Evolutionary conservation across 92 coral and sea anemone species (phyloP), one percentile per base, ranked within the genome.

Genomic region (Anthopleura xanthogrammica): DNA sequence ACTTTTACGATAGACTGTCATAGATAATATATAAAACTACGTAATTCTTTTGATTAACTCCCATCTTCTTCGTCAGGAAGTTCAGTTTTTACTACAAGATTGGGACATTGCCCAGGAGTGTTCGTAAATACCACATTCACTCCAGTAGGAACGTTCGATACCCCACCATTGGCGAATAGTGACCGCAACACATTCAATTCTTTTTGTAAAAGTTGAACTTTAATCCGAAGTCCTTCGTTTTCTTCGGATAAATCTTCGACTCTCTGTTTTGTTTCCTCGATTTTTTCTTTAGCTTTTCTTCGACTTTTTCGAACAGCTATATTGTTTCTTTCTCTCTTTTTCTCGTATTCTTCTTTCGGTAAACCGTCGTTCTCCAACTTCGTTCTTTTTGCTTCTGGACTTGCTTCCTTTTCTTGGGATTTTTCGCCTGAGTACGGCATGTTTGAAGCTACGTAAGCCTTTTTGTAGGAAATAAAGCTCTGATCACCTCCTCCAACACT

Each of bases 261-360:
- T 68, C 99, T 90, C 76, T 77, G 87, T 54, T 88, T 84, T 36
- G 99, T 97, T 82, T 97, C 99, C 60, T 97, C 98, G 85, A 97
- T 97, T 78, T 90, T 89, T 80, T 90, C 93, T 79, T 94, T 97
- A 12, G 99, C 98, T 77, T 97, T 97, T 83, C 90, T 95, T 24
- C 99, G 97, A 88, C 99, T 97, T 82, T 97, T 97, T 56, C 99
- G 89, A 17, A 97, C 99, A 62, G 99, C 99, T 56, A 92, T 88
- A 82, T 97, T 97, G 58, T 97, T 97, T 77, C 99, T 85, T 78
- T 93, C 98, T 68, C 99, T 85, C 85, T 97, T 97, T 64, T 85
- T 88, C 14, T 82, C 72, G 72, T 97, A 96, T 80, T 94, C 98
- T 3, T 87, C 92, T 77, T 72, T 88, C 3, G 46, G 74, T 9